A percentile compares a stretch with the other conserved stretches of the same genome.
These are phyloP conservation scores for Indicator indicator DNA, from an alignment of 2,113 vertebrate genomes.

Conservation along the genomic window DNA sequence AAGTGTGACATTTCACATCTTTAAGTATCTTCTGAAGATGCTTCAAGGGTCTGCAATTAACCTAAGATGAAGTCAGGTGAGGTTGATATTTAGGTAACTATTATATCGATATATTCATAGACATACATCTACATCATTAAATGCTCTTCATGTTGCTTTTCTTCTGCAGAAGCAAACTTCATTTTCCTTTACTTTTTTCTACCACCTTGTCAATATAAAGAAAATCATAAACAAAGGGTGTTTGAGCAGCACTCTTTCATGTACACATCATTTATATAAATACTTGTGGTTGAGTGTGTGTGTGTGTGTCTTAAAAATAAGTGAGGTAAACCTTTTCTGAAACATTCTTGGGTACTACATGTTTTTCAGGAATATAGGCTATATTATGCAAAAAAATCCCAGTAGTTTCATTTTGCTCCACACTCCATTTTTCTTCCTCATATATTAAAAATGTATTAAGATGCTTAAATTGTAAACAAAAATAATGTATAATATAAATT, in stretches of 20 bases:
- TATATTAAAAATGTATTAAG: neutral
- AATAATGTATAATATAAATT: neutral
- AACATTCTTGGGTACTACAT: neutral
- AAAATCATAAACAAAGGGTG: neutral
- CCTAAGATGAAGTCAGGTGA: neutral
- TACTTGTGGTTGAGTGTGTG: accelerated
- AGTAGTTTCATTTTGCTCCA: neutral
- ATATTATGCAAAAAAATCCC: neutral
- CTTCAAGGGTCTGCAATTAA: neutral
- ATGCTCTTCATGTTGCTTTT: neutral
- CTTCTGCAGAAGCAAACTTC: neutral
- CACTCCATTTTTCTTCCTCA: neutral
- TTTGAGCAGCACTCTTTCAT: neutral
- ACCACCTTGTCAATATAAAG: neutral
- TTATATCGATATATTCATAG: neutral
- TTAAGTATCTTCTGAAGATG: neutral
- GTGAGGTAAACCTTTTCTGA: neutral
- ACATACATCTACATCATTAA: neutral
- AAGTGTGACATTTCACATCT: neutral
- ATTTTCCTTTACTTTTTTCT: neutral
- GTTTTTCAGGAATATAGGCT: neutral
- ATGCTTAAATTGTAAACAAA: neutral
- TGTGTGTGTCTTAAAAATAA: accelerated
- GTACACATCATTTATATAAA: neutral
- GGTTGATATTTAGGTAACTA: neutral